phyloP scores from a whole-genome alignment of 2,888 invertebrate species.

The Hymenopus coronatus region DNA sequence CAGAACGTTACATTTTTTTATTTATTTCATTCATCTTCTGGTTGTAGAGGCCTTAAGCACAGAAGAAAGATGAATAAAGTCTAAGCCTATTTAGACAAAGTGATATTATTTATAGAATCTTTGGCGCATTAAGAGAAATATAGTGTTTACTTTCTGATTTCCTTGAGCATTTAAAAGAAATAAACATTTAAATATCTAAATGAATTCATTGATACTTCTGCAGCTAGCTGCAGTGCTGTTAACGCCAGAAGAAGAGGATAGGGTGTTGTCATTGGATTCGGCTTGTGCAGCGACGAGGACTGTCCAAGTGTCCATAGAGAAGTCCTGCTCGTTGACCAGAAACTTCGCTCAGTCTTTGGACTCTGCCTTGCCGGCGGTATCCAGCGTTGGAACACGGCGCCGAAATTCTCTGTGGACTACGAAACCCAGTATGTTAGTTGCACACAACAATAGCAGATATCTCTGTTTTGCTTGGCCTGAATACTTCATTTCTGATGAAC shows the following conservation, averaged over 20 bases:
- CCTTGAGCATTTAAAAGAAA: too few relatives aligned
- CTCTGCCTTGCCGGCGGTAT: neutral
- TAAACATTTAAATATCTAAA: too few relatives aligned
- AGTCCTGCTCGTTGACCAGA: neutral
- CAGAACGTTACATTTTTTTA: too few relatives aligned
- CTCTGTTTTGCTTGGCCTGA: neutral
- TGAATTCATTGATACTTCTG: neutral
- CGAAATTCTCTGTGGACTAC: conserved; percentile 3
- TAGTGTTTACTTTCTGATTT: too few relatives aligned
- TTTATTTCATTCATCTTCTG: too few relatives aligned
- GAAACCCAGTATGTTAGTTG: neutral
- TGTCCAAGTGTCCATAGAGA: neutral
- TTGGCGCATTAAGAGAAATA: too few relatives aligned
- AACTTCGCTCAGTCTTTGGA: neutral
- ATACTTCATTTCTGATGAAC: neutral
- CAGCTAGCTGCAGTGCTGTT: neutral
- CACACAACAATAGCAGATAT: neutral
- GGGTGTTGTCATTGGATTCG: neutral
- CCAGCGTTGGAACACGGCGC: conserved; percentile 1
- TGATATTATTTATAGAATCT: too few relatives aligned
- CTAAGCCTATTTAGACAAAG: too few relatives aligned
- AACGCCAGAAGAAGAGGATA: neutral
- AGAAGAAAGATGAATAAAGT: too few relatives aligned
- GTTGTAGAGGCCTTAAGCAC: too few relatives aligned
- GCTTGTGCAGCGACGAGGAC: neutral